Conservation (phyloP, 2,797 vertebrate genomes). For the Molossus alvarezi region DNA sequence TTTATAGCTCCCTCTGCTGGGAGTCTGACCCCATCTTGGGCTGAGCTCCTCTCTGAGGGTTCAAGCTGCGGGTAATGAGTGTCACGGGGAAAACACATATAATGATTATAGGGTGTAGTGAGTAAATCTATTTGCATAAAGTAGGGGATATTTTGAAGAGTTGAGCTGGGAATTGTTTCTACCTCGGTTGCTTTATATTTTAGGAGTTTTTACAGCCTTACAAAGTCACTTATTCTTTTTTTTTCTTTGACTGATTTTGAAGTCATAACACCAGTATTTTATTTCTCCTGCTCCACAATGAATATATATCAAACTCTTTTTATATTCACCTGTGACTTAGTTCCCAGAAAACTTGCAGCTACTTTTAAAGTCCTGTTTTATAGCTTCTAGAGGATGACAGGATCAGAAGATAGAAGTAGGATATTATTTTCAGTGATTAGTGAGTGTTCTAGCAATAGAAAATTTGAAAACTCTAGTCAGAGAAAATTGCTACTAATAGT, state of each 20-base stretch:
- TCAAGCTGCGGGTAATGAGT: not conserved
- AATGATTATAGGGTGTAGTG: too few relatives aligned
- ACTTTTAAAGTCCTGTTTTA: conserved; percentile 1
- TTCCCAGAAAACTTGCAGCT: not conserved
- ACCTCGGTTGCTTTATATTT: conserved; percentile 14
- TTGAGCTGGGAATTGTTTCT: not conserved
- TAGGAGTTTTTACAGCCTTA: not conserved
- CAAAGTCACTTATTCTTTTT: not conserved
- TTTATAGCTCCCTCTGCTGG: conserved; percentile 6
- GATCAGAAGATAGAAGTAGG: conserved; percentile 47
- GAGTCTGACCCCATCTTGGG: not conserved
- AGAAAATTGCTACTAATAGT: conserved; percentile 44
- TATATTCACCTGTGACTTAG: not conserved
- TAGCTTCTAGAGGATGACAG: not conserved
- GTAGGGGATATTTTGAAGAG: not conserved
- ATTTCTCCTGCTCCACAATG: not conserved
- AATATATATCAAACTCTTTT: conserved; percentile 5
- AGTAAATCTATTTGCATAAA: not conserved
- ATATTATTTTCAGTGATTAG: conserved; percentile 62
- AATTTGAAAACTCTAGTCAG: conserved; percentile 36
- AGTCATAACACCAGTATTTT: conserved; percentile 45
- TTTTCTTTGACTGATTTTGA: conserved; percentile 42
- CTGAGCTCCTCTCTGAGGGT: not conserved
- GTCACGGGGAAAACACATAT: not conserved
- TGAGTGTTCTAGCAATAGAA: conserved; percentile 6